Evolutionary conservation across 2,888 invertebrate species (phyloP).

Genomic region (Aphidius colemani): DNA sequence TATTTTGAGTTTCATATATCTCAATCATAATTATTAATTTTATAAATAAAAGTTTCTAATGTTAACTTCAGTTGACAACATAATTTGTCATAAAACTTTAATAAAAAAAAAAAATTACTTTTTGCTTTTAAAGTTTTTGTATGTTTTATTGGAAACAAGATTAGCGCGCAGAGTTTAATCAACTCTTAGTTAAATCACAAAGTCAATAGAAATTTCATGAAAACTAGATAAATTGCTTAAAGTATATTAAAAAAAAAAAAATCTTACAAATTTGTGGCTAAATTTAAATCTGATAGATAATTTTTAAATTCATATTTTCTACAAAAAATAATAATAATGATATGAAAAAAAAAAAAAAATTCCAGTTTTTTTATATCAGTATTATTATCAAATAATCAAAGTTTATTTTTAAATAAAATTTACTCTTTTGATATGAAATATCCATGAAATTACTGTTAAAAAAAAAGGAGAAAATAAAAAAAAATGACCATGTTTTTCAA

Average conservation of each 20-base stretch:
- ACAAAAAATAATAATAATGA: no score
- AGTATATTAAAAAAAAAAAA: no score
- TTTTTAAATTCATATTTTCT: no score
- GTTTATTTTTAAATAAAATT: not conserved
- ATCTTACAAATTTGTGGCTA: not conserved
- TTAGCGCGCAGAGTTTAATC: not conserved
- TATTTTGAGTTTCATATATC: no score
- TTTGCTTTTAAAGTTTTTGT: no score
- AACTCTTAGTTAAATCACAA: constrained; percentile 13
- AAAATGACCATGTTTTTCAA: not conserved
- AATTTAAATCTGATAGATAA: not conserved
- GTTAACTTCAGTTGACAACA: no score
- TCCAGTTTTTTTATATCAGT: not conserved
- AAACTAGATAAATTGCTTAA: not conserved
- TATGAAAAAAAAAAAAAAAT: no score
- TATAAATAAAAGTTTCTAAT: no score
- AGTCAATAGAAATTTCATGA: constrained; percentile 5
- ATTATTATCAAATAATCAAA: not conserved
- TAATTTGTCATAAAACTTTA: no score
- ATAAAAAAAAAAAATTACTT: no score
- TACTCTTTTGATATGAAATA: not conserved
- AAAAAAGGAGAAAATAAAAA: not conserved
- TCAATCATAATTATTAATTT: no score
- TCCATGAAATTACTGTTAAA: not conserved
- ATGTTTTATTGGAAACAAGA: no score